Percentiles rank a stretch among this genome's conserved stretches.
Conservation (phyloP, 2,113 vertebrate species). For the Cichladusa arquata region DNA sequence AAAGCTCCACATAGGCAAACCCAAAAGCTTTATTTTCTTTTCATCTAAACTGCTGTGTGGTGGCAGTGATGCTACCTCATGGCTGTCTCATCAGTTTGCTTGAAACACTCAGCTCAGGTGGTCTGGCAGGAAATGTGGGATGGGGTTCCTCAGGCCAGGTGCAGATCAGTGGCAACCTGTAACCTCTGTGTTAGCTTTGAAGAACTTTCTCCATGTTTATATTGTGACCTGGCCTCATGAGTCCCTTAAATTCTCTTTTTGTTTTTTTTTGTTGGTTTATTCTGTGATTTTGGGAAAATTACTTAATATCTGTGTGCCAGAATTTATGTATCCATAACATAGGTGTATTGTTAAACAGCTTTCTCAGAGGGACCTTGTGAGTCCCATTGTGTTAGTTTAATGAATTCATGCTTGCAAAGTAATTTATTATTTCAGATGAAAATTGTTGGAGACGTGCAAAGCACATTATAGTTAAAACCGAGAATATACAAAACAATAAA, state of each 20-base stretch:
- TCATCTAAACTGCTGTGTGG: background rate
- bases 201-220: background rate
- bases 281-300: background rate
- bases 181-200: background rate
- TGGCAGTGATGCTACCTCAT: background rate
- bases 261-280: background rate
- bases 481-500: background rate
- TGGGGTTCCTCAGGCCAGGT: background rate
- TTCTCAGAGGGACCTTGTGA: background rate
- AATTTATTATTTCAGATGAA: slow-evolving; percentile 45
- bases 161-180: background rate
- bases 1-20: background rate
- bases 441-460: background rate
- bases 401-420: slow-evolving; percentile 8
- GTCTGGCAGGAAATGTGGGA: background rate
- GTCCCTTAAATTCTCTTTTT: background rate
- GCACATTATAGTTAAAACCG: background rate
- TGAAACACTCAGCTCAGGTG: background rate
- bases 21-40: background rate
- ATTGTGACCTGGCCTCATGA: background rate
- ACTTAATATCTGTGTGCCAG: background rate
- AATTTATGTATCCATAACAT: background rate
- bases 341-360: background rate
- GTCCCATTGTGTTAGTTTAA: background rate
- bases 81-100: background rate